phyloP scores from a whole-genome alignment of 2,113 vertebrate genomes.

The Corythoichthys haematopterus region DNA sequence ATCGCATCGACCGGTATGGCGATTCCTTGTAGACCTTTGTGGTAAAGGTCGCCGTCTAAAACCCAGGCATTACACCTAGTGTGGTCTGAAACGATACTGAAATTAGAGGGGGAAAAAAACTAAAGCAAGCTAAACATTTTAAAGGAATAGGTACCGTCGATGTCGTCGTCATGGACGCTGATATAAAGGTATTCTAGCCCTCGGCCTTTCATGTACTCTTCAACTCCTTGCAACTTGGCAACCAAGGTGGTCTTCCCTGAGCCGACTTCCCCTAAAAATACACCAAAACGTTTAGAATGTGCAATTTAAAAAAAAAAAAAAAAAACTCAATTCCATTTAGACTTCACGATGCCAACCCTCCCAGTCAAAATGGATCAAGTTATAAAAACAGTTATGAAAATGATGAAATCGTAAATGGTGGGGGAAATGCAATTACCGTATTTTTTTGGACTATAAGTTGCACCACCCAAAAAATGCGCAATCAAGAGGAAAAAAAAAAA shows the following conservation, averaged over 20 bases:
- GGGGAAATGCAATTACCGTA: no score
- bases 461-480: no score
- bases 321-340: background rate
- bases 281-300: conserved; percentile 8
- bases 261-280: conserved; percentile 87
- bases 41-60: conserved; percentile 94
- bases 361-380: no score
- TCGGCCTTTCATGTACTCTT: conserved; percentile 96
- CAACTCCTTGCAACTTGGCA: conserved; percentile 90
- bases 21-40: conserved; percentile 95
- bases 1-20: conserved; percentile 82
- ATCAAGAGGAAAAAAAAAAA: no score
- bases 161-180: conserved; percentile 93
- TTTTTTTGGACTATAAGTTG: no score
- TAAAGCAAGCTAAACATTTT: background rate
- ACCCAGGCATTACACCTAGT: conserved; percentile 96
- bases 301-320: background rate
- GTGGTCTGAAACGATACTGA: conserved; percentile 76
- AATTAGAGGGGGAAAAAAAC: conserved; percentile 3
- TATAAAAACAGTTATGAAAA: no score
- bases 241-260: conserved; percentile 96
- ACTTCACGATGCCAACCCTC: no score
- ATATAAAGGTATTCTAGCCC: conserved; percentile 97
- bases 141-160: conserved; percentile 80
- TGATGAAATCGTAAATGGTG: no score